Conservation (phyloP, 2,888 invertebrate species). For the Nudaria mundana region DNA sequence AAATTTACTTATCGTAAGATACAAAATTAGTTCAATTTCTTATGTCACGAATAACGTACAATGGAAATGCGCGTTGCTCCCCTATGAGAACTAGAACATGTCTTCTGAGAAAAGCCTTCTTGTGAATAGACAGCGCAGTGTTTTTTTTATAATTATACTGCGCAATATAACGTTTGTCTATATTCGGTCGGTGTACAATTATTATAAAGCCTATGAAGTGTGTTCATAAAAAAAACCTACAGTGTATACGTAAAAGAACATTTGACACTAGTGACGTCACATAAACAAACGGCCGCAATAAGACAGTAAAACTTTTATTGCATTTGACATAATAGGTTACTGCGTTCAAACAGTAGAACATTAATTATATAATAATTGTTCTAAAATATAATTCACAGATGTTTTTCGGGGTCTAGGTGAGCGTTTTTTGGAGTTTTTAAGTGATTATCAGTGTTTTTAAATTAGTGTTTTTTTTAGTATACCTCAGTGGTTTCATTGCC, state of each 20-base stretch:
- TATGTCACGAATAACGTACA: no score
- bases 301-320: constrained; percentile 2
- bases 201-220: neutral
- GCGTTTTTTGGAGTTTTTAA: neutral
- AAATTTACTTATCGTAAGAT: no score
- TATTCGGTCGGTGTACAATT: constrained; percentile 8
- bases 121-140: constrained; percentile 32
- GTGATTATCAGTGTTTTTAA: neutral
- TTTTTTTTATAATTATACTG: constrained; percentile 29
- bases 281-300: neutral
- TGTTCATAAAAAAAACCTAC: no score
- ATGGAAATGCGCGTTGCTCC: constrained; percentile 46
- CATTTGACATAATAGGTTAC: constrained; percentile 2
- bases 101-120: constrained; percentile 42
- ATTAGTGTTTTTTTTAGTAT: neutral
- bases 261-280: neutral
- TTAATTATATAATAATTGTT: neutral
- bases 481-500: no score
- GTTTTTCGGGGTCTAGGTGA: neutral
- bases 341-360: neutral
- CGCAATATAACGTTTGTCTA: constrained; percentile 17
- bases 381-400: neutral
- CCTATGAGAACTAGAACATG: constrained; percentile 61
- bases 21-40: no score
- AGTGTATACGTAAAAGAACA: no score